A percentile compares a stretch with the other conserved stretches of the same genome.
phyloP scores from a whole-genome alignment of 2,113 vertebrate genomes.

The Pholis gunnellus region DNA sequence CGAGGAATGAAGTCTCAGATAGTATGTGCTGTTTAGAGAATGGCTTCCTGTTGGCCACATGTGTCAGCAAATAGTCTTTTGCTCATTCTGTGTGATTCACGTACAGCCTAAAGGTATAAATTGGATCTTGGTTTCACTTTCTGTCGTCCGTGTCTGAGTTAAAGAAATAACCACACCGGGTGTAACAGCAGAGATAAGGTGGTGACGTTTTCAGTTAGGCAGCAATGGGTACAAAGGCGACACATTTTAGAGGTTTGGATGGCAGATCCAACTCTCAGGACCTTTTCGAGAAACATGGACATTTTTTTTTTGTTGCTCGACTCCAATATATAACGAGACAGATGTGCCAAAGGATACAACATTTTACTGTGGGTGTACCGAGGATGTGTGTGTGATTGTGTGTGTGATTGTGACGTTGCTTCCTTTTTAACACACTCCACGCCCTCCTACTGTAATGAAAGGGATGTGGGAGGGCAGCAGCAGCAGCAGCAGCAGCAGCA shows the following conservation, averaged over 20 bases:
- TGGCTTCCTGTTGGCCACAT: not conserved
- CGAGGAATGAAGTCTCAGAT: not conserved
- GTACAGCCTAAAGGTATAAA: not conserved
- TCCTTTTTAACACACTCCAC: conserved; percentile 36
- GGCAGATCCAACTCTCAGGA: not conserved
- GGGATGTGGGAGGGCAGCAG: conserved; percentile 24
- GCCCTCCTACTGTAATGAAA: conserved; percentile 52
- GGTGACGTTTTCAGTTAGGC: not conserved
- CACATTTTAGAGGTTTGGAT: not conserved
- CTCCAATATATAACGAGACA: not conserved
- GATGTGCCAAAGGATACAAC: not conserved
- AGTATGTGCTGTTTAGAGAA: not conserved
- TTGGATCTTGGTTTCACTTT: conserved; percentile 10
- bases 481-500: no score
- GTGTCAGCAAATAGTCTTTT: not conserved
- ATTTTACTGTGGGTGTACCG: not conserved
- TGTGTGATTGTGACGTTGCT: not conserved
- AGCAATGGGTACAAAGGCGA: not conserved
- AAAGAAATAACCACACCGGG: not conserved
- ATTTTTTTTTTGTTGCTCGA: not conserved
- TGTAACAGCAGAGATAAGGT: not conserved
- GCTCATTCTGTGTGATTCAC: no score
- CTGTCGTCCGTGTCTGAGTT: not conserved
- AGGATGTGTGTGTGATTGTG: not conserved
- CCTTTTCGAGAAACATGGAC: not conserved